Percentiles rank a stretch among this genome's conserved stretches.
Conservation (phyloP, 2,888 invertebrate genomes). For the Uloborus plumipes region DNA sequence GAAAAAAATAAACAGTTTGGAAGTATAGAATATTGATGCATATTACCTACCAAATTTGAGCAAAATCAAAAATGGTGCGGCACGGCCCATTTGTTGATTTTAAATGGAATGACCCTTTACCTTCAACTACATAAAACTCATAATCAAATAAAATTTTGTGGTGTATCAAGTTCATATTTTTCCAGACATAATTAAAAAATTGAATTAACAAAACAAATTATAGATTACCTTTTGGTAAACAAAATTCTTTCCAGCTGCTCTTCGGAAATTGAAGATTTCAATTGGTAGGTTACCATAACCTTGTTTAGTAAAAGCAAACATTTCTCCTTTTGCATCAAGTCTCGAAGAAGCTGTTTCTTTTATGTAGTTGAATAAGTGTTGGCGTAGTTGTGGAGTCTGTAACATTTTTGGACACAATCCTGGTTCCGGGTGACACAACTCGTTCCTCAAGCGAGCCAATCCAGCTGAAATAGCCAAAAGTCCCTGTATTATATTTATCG, state of each 20-base stretch:
- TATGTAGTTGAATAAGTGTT: slow-evolving; percentile 67
- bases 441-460: slow-evolving; percentile 55
- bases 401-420: slow-evolving; percentile 59
- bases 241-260: slow-evolving; percentile 52
- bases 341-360: slow-evolving; percentile 68
- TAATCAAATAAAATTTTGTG: too few species aligned
- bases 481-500: slow-evolving; percentile 71
- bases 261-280: slow-evolving; percentile 70
- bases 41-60: too few species aligned
- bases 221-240: slow-evolving; percentile 60
- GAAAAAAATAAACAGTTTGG: too few species aligned
- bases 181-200: background rate
- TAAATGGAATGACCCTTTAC: too few species aligned
- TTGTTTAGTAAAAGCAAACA: slow-evolving; percentile 70
- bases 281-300: slow-evolving; percentile 72
- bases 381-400: slow-evolving; percentile 43
- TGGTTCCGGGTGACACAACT: slow-evolving; percentile 59
- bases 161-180: background rate
- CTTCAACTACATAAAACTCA: too few species aligned
- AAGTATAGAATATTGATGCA: too few species aligned
- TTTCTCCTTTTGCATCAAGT: slow-evolving; percentile 69
- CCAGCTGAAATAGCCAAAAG: slow-evolving; percentile 70
- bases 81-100: too few species aligned
- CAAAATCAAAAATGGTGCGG: too few species aligned
- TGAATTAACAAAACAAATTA: background rate